Conservation (phyloP, 2,113 vertebrate genomes). For the Melanerpes aurifrons region DNA sequence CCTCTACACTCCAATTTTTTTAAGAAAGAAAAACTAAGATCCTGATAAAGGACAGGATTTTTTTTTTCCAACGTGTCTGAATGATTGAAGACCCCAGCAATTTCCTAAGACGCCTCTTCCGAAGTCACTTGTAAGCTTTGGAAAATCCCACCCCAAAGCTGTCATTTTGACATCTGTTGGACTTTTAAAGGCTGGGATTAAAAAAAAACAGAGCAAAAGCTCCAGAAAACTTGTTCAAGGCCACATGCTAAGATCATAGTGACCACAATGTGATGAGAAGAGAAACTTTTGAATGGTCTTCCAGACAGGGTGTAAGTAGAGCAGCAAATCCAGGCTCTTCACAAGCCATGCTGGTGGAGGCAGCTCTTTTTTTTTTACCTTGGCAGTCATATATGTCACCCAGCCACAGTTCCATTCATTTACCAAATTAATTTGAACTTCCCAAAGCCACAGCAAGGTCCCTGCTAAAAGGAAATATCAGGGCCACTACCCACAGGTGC, state of each 20-base stretch:
- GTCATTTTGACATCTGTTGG: neutral
- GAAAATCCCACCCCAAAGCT: neutral
- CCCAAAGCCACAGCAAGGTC: neutral
- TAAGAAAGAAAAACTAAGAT: neutral
- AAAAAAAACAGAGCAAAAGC: neutral
- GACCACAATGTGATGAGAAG: neutral
- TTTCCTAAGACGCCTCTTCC: neutral
- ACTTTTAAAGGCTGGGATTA: neutral
- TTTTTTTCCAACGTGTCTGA: neutral
- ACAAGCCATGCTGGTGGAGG: neutral
- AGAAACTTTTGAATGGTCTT: neutral
- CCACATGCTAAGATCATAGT: neutral
- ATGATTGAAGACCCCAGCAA: neutral
- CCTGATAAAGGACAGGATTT: rapidly evolving
- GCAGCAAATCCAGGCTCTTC: neutral
- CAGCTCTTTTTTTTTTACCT: neutral
- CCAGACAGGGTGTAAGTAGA: neutral
- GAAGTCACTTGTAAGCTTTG: neutral
- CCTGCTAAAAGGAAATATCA: neutral
- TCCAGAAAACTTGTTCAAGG: neutral
- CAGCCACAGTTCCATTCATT: rapidly evolving
- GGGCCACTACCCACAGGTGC: neutral
- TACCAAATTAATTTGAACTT: neutral
- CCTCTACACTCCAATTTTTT: slow-evolving; percentile 35
- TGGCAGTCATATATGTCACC: neutral